Percentiles rank a stretch among this genome's conserved stretches.
phyloP scores from a whole-genome alignment of 2,888 invertebrate species.

The Ormyrus nitidulus region DNA sequence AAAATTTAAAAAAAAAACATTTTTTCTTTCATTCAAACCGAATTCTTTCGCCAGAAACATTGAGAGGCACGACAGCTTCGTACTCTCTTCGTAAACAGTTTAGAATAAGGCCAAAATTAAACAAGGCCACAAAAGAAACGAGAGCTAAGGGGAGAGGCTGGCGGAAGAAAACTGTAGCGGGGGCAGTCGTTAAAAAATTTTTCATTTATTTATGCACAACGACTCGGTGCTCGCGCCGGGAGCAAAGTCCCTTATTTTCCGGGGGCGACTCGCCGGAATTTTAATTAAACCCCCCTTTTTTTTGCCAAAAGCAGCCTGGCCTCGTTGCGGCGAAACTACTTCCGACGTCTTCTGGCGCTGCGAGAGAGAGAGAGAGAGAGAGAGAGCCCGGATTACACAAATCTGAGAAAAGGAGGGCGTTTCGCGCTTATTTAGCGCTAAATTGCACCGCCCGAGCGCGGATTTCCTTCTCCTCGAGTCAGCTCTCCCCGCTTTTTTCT shows the following conservation, averaged over 20 bases:
- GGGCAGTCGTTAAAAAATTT: not conserved
- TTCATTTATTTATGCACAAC: constrained; percentile 28
- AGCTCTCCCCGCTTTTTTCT: not conserved
- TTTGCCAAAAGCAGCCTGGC: not conserved
- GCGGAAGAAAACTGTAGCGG: not conserved
- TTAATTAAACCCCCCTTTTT: constrained; percentile 67
- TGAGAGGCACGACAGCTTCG: too few species aligned
- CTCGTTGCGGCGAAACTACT: constrained; percentile 32
- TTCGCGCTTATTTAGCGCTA: constrained; percentile 49
- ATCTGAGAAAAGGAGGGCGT: constrained; percentile 45
- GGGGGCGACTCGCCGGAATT: constrained; percentile 63
- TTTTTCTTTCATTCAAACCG: too few species aligned
- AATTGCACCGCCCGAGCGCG: constrained; percentile 26
- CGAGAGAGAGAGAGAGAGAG: not conserved
- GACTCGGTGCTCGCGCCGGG: not conserved
- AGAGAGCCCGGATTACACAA: constrained; percentile 32
- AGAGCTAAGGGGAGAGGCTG: not conserved
- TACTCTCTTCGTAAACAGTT: too few species aligned
- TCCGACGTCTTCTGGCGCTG: constrained; percentile 28
- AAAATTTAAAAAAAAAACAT: too few species aligned
- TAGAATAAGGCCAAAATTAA: too few species aligned
- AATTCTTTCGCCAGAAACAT: too few species aligned
- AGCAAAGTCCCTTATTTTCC: constrained; percentile 52
- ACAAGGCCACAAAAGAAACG: not conserved
- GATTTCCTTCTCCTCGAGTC: constrained; percentile 22